A percentile compares a stretch with the other conserved stretches of the same genome.
These are phyloP conservation scores for Microcebus jonahi DNA, from an alignment of 2,113 vertebrate genomes.

Conservation along the genomic window DNA sequence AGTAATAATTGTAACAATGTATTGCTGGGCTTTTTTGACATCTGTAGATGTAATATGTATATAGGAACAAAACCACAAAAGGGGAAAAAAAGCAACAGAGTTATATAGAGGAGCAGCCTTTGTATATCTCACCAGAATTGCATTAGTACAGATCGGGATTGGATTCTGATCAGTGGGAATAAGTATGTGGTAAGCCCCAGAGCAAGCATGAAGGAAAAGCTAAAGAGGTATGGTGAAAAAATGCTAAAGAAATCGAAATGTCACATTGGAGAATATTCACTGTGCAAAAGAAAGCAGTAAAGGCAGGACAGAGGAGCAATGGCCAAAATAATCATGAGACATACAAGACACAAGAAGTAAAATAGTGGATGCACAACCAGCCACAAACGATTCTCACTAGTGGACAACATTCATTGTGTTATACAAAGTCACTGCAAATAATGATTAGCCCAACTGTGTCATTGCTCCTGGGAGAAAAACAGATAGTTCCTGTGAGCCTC, in stretches of 20 bases:
- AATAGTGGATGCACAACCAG: too few relatives aligned
- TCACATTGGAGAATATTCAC: neutral
- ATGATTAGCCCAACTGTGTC: neutral
- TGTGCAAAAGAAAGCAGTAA: too few relatives aligned
- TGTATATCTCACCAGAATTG: neutral
- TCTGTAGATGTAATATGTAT: neutral
- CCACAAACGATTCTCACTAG: accelerated
- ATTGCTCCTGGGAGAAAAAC: neutral
- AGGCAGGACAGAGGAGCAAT: neutral
- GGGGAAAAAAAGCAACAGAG: too few relatives aligned
- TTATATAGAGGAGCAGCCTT: neutral
- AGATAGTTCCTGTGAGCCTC: neutral
- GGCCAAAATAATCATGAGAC: neutral
- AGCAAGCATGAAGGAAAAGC: neutral
- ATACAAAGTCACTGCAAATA: accelerated
- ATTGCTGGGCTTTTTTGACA: neutral
- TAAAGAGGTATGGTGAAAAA: neutral
- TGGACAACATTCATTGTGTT: accelerated
- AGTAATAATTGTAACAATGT: neutral
- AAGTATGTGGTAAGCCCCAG: neutral
- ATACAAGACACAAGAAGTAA: neutral
- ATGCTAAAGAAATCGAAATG: neutral
- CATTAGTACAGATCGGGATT: neutral
- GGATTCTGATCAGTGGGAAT: neutral
- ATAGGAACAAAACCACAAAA: neutral